These are phyloP conservation scores for Ceratina japonica DNA, from an alignment of 1,140 invertebrate genomes.

Conservation along the genomic window DNA sequence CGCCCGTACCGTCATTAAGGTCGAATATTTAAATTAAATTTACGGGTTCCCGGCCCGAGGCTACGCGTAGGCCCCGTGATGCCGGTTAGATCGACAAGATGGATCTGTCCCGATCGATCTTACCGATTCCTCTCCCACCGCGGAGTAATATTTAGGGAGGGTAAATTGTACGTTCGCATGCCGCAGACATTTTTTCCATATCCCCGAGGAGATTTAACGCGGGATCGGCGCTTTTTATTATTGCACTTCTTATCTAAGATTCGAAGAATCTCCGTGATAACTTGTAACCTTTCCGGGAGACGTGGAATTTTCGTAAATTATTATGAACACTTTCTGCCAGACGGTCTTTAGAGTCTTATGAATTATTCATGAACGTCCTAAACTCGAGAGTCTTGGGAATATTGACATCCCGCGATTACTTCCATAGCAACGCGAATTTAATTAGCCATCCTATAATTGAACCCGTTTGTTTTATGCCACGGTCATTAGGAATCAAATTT, in stretches of 20 bases:
- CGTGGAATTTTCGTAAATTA: conserved; percentile 19
- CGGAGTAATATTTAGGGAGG: neutral
- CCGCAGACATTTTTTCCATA: too few species aligned
- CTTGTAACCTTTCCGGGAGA: neutral
- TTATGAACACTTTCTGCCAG: neutral
- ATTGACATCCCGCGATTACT: neutral
- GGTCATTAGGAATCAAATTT: neutral
- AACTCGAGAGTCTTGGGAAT: neutral
- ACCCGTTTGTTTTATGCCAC: neutral
- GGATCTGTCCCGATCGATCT: conserved; percentile 2
- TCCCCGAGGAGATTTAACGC: too few species aligned
- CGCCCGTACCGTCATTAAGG: conserved; percentile 74
- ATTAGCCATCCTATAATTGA: neutral
- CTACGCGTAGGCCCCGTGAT: conserved; percentile 42
- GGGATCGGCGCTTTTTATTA: too few species aligned
- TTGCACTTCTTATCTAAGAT: too few species aligned
- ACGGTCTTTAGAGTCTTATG: neutral
- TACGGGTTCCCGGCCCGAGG: conserved; percentile 68
- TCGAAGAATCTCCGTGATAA: neutral
- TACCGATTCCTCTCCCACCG: conserved; percentile 2
- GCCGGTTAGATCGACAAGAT: neutral
- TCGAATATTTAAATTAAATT: conserved; percentile 79
- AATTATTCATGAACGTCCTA: conserved; percentile 15
- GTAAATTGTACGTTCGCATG: too few species aligned
- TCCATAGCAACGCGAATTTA: neutral